Percentiles rank a stretch among this genome's conserved stretches.
These are phyloP conservation scores for Celastrina argiolus DNA, from an alignment of 2,888 invertebrate genomes.

Conservation along the genomic window DNA sequence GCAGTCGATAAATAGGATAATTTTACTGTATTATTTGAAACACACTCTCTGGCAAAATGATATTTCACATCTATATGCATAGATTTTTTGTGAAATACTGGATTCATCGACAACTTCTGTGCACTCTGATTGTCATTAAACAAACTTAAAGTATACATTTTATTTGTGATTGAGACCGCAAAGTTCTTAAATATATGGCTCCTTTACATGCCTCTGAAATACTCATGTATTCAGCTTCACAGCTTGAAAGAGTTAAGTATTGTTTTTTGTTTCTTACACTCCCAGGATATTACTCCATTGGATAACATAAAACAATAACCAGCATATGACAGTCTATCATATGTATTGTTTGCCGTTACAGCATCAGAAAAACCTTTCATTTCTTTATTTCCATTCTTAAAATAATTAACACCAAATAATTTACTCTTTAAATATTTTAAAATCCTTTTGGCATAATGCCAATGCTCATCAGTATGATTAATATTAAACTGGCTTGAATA, in stretches of 20 bases:
- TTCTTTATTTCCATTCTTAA: not conserved
- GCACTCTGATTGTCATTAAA: constrained; percentile 28
- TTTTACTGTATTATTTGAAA: constrained; percentile 19
- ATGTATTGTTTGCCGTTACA: not conserved
- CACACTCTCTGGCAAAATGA: constrained; percentile 11
- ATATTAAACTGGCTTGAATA: not conserved
- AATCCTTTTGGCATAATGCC: not conserved
- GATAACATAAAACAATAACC: not conserved
- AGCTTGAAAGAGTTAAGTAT: not conserved
- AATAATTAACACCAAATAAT: not conserved
- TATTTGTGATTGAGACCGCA: not conserved
- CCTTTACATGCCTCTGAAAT: not conserved
- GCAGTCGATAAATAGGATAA: constrained; percentile 15
- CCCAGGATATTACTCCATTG: not conserved
- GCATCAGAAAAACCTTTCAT: not conserved
- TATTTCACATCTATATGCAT: constrained; percentile 27
- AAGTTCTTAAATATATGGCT: constrained; percentile 4
- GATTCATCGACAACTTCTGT: constrained; percentile 25
- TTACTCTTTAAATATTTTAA: not conserved
- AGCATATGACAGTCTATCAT: not conserved
- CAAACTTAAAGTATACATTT: not conserved
- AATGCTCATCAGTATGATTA: not conserved
- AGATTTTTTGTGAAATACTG: constrained; percentile 26
- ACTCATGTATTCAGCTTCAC: not conserved
- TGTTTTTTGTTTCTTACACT: not conserved